Percentiles rank a stretch among this genome's conserved stretches.
Evolutionary conservation across 2,888 invertebrate species (phyloP).

Genomic region (Desoria tigrina): DNA sequence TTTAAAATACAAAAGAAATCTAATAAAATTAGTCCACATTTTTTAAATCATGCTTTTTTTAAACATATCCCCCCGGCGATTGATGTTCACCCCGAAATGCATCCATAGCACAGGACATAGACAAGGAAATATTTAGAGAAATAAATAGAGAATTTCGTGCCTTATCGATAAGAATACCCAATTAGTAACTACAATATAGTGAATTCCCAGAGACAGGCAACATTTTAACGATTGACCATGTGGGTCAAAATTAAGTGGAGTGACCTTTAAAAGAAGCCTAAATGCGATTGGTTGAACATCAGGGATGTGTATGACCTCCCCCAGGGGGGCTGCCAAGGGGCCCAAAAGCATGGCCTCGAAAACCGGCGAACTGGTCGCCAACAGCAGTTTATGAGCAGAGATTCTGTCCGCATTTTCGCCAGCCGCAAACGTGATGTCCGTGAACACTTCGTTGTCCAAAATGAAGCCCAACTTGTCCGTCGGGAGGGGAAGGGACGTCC

Average conservation of each 20-base stretch:
- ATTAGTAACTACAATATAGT: too few relatives aligned
- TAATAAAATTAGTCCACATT: too few relatives aligned
- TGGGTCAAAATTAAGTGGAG: too few relatives aligned
- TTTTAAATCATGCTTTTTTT: too few relatives aligned
- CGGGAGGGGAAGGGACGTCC: slow-evolving; percentile 29
- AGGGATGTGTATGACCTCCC: slow-evolving; percentile 37
- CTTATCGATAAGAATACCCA: too few relatives aligned
- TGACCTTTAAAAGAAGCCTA: slow-evolving; percentile 41
- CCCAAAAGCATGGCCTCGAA: slow-evolving; percentile 49
- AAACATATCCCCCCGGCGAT: too few relatives aligned
- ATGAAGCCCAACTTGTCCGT: slow-evolving; percentile 39
- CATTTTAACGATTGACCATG: too few relatives aligned
- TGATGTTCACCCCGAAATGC: too few relatives aligned
- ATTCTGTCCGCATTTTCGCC: slow-evolving; percentile 36
- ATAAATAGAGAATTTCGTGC: neutral
- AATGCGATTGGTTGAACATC: slow-evolving; percentile 44
- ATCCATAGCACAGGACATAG: too few relatives aligned
- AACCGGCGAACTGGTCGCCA: slow-evolving; percentile 42
- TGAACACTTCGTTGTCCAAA: slow-evolving; percentile 35
- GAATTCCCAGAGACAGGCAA: too few relatives aligned
- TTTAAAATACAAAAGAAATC: too few relatives aligned
- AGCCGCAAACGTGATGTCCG: slow-evolving; percentile 40
- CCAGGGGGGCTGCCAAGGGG: slow-evolving; percentile 23
- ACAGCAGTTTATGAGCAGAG: slow-evolving; percentile 41
- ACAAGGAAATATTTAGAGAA: neutral